Conservation (phyloP, 2,113 vertebrate species). For the Takifugu flavidus region DNA sequence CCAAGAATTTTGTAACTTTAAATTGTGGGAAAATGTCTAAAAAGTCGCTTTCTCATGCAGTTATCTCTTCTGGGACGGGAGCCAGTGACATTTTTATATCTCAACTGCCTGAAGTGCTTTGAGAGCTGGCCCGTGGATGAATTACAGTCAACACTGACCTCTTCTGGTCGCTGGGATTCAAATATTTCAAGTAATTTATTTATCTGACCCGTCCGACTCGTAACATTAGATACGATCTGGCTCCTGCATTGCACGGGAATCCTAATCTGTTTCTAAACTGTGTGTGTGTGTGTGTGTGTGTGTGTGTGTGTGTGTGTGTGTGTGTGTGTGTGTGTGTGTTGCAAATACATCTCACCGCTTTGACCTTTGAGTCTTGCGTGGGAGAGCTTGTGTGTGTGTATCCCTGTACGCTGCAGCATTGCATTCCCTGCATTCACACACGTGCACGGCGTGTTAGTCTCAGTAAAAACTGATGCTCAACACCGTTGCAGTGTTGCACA, state of each 20-base stretch:
- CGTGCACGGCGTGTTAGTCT: slow-evolving; percentile 1
- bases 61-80: slow-evolving; percentile 17
- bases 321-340: background rate
- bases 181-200: background rate
- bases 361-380: slow-evolving; percentile 28
- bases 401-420: slow-evolving; percentile 4
- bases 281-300: background rate
- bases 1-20: slow-evolving; percentile 4
- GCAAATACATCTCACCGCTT: slow-evolving; percentile 26
- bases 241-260: too few relatives aligned
- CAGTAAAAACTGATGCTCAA: background rate
- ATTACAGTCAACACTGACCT: slow-evolving; percentile 46
- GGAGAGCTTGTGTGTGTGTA: slow-evolving; percentile 3
- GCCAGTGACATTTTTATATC: slow-evolving; percentile 26
- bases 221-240: background rate
- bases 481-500: slow-evolving; percentile 2
- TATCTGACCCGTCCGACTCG: background rate
- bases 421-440: slow-evolving; percentile 1
- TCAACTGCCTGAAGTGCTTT: slow-evolving; percentile 28
- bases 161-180: slow-evolving; percentile 37
- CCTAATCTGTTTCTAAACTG: too few relatives aligned
- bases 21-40: slow-evolving; percentile 35
- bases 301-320: background rate
- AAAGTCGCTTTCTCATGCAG: slow-evolving; percentile 20
- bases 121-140: background rate